Base-by-base conservation (phyloP, 2,797 vertebrate species). In the Chelmon rostratus region DNA sequence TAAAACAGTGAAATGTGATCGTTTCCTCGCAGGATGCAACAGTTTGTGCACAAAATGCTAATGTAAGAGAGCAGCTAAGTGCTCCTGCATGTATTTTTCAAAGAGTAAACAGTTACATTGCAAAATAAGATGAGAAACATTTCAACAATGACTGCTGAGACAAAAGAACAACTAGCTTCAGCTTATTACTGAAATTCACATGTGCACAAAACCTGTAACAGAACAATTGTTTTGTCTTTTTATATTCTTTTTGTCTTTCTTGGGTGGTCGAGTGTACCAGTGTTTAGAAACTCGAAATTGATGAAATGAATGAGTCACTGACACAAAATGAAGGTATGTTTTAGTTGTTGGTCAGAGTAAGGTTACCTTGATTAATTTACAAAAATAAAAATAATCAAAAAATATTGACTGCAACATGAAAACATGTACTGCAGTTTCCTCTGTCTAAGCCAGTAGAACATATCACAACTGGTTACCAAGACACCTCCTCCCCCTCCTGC, bases 61-160 rank as follows among this genome's bases (percentile, higher is more conserved):
- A 68, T 28, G 25, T 44, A 7, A 21, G 8, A 11, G 3, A 73
- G 12, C 50, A 68, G 56, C 61, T 54, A 56, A 68, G 68, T 54
- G 54, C 62, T 62, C 15, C 49, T 56, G 49, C 56, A 56, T 72
- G 49, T 52, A 68, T 77, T 52, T 65, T 74, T 79, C 31, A 56
- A 66, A 53, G 68, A 35, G 46, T 13, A 57, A 58, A 66, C 46
- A 33, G 10, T 53, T 58, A 7, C 62, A 73, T 35, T 52, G 44
- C 4, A 46, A 58, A 63, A 40, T 35, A 5, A 62, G 33, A 58
- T 5, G 25, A 25, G 33, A 67, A 72, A 64, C 25, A 16, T 40
- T 54, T 54, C 1, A 68, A 38, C 42, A 59, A 73, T 4, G 5
- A 8, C 0, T 52, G 37, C 19, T 23, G 6, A 44, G 28, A 33